Base-by-base conservation (phyloP, 2,888 invertebrate species). In the Stenolophus ochropezus region DNA sequence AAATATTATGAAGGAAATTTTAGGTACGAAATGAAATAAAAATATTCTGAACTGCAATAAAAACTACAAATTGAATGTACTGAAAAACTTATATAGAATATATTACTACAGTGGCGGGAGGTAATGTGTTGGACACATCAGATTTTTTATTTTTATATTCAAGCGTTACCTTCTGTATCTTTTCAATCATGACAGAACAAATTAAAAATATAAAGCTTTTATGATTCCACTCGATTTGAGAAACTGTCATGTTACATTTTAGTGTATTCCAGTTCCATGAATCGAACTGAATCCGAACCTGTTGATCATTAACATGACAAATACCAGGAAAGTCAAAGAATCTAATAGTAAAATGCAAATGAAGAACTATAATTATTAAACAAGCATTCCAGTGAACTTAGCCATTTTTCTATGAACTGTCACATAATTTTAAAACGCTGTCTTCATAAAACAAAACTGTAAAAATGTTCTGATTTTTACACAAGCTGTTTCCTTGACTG, bases 271-370 rank as follows among this genome's bases (percentile, higher is more conserved):
- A 25, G 23, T 25, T 25, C 6, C 25, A 0, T 14, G 27, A 61
- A 14, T 61, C 3, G 2, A 4, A 0, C 61, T 61, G 61, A 61
- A 61, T 25, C 27, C 61, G 27, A 4, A 25, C 27, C 61, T 69
- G 33, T 27, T 14, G 2, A 16, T 69, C 65, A 69, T 61, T 61
- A 61, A 61, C 16, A 69, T 69, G 65, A 69, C 65, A 69, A 69
- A 69, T 69, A 18, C 21, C 42, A 20, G 25, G 27, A 69, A 69
- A 69, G 65, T 69, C 18, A 33, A 69, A 33, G 65, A 33, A 33
- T 69, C 33, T 69, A 69, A 69, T 69, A 69, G 65, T 69, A 18
- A 69, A 69, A 69, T 69, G 65, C 65, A 69, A 69, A 69, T 69
- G 65, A 69, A 27, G 27, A 69, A 69, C 65, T 27, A 33, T 69